Evolutionary conservation across 2,797 vertebrate species (phyloP), one percentile per base, ranked within the genome.

Genomic region (Lepidocolaptes lacrymiger): DNA sequence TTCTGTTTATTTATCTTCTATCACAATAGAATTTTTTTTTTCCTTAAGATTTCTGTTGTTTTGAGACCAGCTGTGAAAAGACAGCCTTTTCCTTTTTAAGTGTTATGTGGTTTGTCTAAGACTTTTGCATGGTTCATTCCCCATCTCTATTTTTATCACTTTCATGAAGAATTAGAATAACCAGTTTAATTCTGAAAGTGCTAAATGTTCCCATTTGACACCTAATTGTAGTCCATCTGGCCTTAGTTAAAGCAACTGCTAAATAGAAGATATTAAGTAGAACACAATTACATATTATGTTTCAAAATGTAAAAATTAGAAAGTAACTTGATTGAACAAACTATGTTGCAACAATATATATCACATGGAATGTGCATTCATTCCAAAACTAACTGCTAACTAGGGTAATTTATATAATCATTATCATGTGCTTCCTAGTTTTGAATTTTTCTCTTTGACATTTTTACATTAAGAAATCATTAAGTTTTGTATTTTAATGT

Each of bases 241-340:
- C 26, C 59, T 82, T 82, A 87, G 66, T 69, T 94, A 87, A 88
- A 85, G 43, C 28, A 92, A 79, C 15, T 87, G 55, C 16, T 82
- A 92, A 92, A 69, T 4, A 67, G 51, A 92, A 87, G 39, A 77
- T 94, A 89, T 76, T 94, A 93, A 87, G 66, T 64, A 86, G 71
- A 92, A 55, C 10, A 44, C 73, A 95, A 93, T 87, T 86, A 69
- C 28, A 39, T 85, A 73, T 62, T 87, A 62, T 0, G 0, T 76
- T 92, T 92, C 55, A 89, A 82, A 92, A 93, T 63, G 48, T 89
- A 59, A 89, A 85, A 92, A 93, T 85, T 82, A 92, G 59, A 69
- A 87, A 87, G 66, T 76, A 87, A 89, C 67, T 67, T 63, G n/a
- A 66, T 59, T 85, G 71, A 95, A 76, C 21, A 84, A 89, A 86